These are phyloP conservation scores for Hystrix cristata DNA, from an alignment of 2,113 vertebrate species.

Conservation along the genomic window DNA sequence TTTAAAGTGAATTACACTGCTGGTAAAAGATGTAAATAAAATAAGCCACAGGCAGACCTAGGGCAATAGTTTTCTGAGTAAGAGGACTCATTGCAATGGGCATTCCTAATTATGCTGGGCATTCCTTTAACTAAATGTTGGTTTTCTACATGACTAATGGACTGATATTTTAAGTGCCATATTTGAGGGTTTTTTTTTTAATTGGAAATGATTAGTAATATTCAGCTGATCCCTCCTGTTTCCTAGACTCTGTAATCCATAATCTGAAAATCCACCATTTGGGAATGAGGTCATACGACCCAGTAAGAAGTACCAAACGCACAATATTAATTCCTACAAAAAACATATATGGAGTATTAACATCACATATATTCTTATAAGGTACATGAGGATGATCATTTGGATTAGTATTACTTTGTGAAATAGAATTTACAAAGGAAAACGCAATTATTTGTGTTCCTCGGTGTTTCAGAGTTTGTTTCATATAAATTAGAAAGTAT, in stretches of 20 bases:
- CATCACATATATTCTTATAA: neutral
- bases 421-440: neutral
- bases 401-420: neutral
- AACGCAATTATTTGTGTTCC: neutral
- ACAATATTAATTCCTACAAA: neutral
- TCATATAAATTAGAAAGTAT: neutral
- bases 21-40: neutral
- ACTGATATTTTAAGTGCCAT: neutral
- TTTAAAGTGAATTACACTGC: neutral
- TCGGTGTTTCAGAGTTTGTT: neutral
- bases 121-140: neutral
- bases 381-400: neutral
- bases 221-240: neutral
- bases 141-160: neutral
- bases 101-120: neutral
- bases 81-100: neutral
- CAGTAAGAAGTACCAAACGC: neutral
- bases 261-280: neutral
- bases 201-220: neutral
- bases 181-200: neutral
- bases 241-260: neutral
- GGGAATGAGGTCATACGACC: neutral
- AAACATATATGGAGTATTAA: neutral
- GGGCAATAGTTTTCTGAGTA: neutral
- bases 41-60: neutral